Evolutionary conservation across 2,113 vertebrate species (phyloP), one percentile per base, ranked within the genome.

Genomic region (Proteles cristata): DNA sequence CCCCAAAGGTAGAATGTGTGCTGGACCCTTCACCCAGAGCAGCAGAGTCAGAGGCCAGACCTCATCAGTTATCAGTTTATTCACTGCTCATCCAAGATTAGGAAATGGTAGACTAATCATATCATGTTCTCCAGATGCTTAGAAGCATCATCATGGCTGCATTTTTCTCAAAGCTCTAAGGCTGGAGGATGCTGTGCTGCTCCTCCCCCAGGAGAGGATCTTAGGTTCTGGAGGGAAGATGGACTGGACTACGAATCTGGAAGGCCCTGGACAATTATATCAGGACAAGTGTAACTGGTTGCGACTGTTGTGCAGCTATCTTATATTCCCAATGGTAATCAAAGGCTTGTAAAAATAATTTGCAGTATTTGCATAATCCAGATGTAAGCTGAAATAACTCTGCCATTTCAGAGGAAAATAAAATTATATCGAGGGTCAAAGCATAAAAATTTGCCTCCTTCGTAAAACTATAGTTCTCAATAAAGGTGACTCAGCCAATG

Each of bases 261-360:
- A 95, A 88, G 53, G 12, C 16, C 7, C 19, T 76, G 16, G 26
- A 74, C 73, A 69, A 39, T 95, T 23, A 65, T 14, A 35, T 14
- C 6, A 48, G n/a, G 69, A 10, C 61, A 94, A 17, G 25, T 35
- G 4, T 31, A 80, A 66, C 23, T 61, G 28, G n/a, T 53, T 80
- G 10, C 55, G 53, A 55, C 69, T 87, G n/a, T 61, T 43, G 14
- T 65, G 48, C 48, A 39, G 5, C 68, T 95, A 58, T 84, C 63
- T 31, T 76, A 93, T 63, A 90, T 93, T 81, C 26, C 21, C 39
- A 65, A 16, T 58, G 26, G 26, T 65, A 39, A 45, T 69, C 61
- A 83, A 86, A 96, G 65, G 11, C 58, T 97, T 33, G 53, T 25
- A 61, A 96, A 95, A 83, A 83, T 39, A 77, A 87, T 55, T 63